Conservation (phyloP, 2,797 vertebrate genomes). For the Chiroxiphia lanceolata region DNA sequence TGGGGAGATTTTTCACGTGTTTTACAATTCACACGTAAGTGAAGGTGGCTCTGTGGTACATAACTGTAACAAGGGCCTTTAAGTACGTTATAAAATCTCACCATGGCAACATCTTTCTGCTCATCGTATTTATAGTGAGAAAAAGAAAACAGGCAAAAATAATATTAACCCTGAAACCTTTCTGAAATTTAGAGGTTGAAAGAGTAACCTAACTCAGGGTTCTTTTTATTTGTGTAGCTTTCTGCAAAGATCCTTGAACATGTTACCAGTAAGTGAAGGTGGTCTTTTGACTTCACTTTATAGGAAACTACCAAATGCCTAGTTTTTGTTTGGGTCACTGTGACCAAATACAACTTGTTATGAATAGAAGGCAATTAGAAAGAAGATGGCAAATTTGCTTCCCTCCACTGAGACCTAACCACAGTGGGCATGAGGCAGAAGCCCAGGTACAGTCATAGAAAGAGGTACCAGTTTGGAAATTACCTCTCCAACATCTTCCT, state of each 20-base stretch:
- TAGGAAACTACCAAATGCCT: not conserved
- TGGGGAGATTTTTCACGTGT: not conserved
- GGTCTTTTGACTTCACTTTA: not conserved
- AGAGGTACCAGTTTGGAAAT: not conserved
- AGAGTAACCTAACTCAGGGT: not conserved
- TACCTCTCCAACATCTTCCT: not conserved
- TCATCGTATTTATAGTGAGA: constrained; percentile 63
- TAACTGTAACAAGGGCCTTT: constrained; percentile 43
- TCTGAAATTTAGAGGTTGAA: constrained; percentile 1
- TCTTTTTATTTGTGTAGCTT: not conserved
- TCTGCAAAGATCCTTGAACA: not conserved
- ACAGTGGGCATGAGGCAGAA: not conserved
- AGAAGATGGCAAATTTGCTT: not conserved
- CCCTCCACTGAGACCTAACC: not conserved
- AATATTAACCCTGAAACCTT: constrained; percentile 42
- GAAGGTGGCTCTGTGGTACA: constrained; percentile 10
- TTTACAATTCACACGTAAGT: constrained; percentile 3
- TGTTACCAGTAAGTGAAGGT: not conserved
- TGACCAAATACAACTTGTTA: not conserved
- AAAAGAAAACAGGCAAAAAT: constrained; percentile 59
- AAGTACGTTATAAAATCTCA: constrained; percentile 59
- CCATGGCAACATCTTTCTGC: constrained; percentile 70
- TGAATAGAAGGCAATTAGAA: not conserved
- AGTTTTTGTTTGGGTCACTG: not conserved
- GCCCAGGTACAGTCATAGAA: not conserved